Evolutionary conservation across 2,888 invertebrate genomes (phyloP).

Genomic region (Leptinotarsa rubiginosa): DNA sequence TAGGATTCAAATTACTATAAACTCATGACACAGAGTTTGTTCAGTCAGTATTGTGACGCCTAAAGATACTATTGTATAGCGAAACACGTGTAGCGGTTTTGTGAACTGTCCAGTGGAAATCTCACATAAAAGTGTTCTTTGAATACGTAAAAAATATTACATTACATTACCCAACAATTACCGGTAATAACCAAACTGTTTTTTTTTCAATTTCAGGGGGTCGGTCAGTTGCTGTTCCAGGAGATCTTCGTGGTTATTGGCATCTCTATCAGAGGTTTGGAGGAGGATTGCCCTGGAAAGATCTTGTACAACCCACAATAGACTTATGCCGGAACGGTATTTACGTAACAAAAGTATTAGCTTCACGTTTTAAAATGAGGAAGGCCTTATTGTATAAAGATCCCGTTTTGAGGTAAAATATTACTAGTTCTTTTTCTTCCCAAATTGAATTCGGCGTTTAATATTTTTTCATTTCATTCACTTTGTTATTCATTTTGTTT

Average conservation of each 20-base stretch:
- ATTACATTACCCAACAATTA: background rate
- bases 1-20: no score
- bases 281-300: slow-evolving; percentile 76
- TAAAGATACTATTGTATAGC: no score
- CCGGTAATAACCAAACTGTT: background rate
- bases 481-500: no score
- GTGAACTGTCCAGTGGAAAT: no score
- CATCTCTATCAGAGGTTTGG: slow-evolving; percentile 81
- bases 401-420: slow-evolving; percentile 41
- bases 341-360: slow-evolving; percentile 70
- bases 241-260: slow-evolving; percentile 89
- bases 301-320: slow-evolving; percentile 82
- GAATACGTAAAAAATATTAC: no score
- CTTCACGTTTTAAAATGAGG: slow-evolving; percentile 44
- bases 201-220: slow-evolving; percentile 29
- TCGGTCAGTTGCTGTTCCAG: slow-evolving; percentile 78
- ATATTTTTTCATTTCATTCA: no score
- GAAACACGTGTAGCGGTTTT: no score
- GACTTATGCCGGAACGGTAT: slow-evolving; percentile 80
- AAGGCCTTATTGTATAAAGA: slow-evolving; percentile 43
- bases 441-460: background rate
- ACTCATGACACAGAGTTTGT: no score
- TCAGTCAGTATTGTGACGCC: no score
- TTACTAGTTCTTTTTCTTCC: background rate
- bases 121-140: no score